A percentile compares a stretch with the other conserved stretches of the same genome.
These are phyloP conservation scores for Drosophila kanekoi DNA, from an alignment of 2,888 invertebrate species.

Conservation along the genomic window DNA sequence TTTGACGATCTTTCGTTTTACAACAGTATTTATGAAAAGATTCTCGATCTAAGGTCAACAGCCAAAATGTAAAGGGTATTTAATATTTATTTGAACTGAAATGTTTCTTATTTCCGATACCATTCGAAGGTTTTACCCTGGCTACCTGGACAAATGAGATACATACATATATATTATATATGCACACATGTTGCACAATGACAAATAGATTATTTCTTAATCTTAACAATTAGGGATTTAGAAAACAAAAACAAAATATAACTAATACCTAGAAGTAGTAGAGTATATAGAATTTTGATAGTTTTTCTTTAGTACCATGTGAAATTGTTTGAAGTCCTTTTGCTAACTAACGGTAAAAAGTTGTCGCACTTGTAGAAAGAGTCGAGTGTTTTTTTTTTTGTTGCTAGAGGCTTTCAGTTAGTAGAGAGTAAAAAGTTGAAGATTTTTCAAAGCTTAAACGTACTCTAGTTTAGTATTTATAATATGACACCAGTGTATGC, in stretches of 20 bases:
- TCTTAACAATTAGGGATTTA: slow-evolving; percentile 20
- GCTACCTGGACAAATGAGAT: slow-evolving; percentile 57
- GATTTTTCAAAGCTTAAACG: slow-evolving; percentile 29
- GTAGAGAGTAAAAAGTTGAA: slow-evolving; percentile 52
- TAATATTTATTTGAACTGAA: slow-evolving; percentile 29
- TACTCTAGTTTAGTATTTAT: slow-evolving; percentile 43
- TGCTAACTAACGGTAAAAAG: slow-evolving; percentile 43
- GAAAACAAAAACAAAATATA: slow-evolving; percentile 18
- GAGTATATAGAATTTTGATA: slow-evolving; percentile 13
- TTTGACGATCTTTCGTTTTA: slow-evolving; percentile 22
- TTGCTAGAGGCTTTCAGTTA: not conserved
- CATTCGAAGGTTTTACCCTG: slow-evolving; percentile 55
- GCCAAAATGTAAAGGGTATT: slow-evolving; percentile 61
- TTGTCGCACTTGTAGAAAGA: slow-evolving; percentile 44
- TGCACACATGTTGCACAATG: slow-evolving; percentile 31
- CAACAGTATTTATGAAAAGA: slow-evolving; percentile 28
- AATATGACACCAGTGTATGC: slow-evolving; percentile 48
- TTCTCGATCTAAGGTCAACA: slow-evolving; percentile 50
- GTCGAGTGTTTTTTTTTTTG: slow-evolving; percentile 15
- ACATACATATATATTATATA: slow-evolving; percentile 24
- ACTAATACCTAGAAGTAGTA: slow-evolving; percentile 5
- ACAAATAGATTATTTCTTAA: slow-evolving; percentile 29
- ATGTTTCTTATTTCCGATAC: slow-evolving; percentile 14
- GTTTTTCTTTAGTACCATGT: slow-evolving; percentile 15
- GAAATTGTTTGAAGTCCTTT: slow-evolving; percentile 29